Evolutionary conservation across 2,113 vertebrate species (phyloP), one percentile per base, ranked within the genome.

Genomic region (Zapus hudsonius): DNA sequence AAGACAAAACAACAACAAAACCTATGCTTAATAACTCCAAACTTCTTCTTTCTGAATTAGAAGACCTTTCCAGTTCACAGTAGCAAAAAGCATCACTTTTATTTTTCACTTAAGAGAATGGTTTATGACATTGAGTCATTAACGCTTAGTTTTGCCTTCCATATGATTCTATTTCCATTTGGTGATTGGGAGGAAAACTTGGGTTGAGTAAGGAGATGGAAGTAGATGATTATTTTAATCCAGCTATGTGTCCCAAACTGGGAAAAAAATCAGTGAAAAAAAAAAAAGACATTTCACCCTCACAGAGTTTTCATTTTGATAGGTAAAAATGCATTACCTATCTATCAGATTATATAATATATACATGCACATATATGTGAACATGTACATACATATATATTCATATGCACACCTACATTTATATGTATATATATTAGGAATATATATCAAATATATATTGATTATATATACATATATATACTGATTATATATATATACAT

Each of bases 121-220:
- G 59, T 63, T 57, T 96, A 81, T 95, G 78, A 70, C 29, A 64
- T 64, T 94, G 27, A 88, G 44, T 78, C 85, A 42, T 92, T 82
- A 86, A 38, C 59, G 80, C 29, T 90, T 76, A 20, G 31, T 10
- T 87, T 90, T 90, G 16, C 7, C 67, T 7, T 81, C 73, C 90
- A 78, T 81, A 76, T 92, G 79, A 78, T 74, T 90, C 17, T 59
- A n/a, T 70, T 69, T 93, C 75, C 40, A 79, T 76, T 78, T 85
- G 36, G 16, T 17, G 73, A 75, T 61, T 81, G 57, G 27, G 25
- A 70, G 31, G 20, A n/a, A 85, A 93, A n/a, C n/a, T n/a, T n/a
- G n/a, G 13, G 11, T 52, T 92, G 15, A 11, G 66, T 88, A 83
- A 89, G 40, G 3, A 10, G 3, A 61, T 47, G 78, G 44, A 82